A percentile compares a stretch with the other conserved stretches of the same genome.
These are phyloP conservation scores for Chloropsis cyanopogon DNA, from an alignment of 2,113 vertebrate genomes.

Conservation along the genomic window DNA sequence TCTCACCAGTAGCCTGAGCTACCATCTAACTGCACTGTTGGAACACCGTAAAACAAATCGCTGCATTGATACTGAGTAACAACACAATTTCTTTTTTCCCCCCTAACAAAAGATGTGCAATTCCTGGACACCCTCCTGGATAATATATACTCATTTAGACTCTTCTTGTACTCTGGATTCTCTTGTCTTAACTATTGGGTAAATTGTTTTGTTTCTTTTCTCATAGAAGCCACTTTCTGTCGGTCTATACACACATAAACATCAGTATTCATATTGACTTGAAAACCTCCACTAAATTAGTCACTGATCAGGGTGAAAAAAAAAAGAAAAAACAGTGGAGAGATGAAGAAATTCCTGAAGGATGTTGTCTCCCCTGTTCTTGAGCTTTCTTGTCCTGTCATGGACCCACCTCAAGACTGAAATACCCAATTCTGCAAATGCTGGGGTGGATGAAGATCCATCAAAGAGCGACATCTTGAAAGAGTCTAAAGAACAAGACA, in stretches of 20 bases:
- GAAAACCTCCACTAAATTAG: background rate
- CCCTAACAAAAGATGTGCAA: background rate
- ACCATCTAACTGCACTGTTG: accelerated
- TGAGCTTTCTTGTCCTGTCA: background rate
- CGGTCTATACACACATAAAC: accelerated
- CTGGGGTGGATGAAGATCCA: background rate
- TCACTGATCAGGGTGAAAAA: background rate
- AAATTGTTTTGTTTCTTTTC: background rate
- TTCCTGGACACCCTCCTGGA: background rate
- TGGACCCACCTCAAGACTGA: background rate
- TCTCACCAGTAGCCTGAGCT: background rate
- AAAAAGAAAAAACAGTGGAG: background rate
- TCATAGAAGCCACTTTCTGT: background rate
- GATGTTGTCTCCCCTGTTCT: background rate
- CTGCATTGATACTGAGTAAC: background rate
- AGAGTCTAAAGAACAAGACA: background rate
- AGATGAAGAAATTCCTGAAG: background rate
- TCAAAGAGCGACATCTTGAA: background rate
- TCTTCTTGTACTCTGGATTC: background rate
- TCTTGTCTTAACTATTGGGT: background rate
- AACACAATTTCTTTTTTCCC: accelerated
- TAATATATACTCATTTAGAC: background rate
- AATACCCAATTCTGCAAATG: background rate
- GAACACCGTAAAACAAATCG: background rate
- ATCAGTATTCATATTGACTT: background rate